These are phyloP conservation scores for Adela reaumurella DNA, from an alignment of 2,888 invertebrate species.

Conservation along the genomic window DNA sequence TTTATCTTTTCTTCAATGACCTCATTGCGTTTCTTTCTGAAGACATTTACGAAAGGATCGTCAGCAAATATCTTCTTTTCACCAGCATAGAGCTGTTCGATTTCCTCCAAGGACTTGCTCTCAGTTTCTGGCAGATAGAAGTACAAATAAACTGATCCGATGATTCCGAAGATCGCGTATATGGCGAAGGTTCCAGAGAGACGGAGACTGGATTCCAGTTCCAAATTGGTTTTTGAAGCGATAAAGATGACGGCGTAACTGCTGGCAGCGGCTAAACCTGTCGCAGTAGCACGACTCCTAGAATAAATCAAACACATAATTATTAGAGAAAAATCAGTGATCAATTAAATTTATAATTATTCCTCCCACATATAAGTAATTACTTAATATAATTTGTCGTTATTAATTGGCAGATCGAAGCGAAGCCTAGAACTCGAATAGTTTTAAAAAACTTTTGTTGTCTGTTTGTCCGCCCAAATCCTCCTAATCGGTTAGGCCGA, in stretches of 20 bases:
- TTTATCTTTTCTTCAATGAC: constrained; percentile 9
- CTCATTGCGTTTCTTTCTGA: constrained; percentile 24
- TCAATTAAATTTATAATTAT: no score
- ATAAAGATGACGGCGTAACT: constrained; percentile 50
- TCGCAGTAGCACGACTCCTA: constrained; percentile 53
- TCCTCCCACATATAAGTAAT: no score
- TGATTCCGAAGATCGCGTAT: constrained; percentile 38
- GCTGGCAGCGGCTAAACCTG: constrained; percentile 48
- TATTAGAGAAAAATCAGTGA: no score
- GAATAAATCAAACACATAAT: no score
- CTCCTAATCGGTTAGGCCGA: no score
- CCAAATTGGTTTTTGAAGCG: constrained; percentile 50
- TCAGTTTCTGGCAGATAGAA: constrained; percentile 56
- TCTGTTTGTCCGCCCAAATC: no score
- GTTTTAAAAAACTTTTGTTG: no score
- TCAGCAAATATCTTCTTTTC: constrained; percentile 34
- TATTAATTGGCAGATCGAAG: no score
- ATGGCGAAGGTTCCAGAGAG: constrained; percentile 49
- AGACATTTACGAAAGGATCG: constrained; percentile 35
- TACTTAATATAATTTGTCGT: no score
- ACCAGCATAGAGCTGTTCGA: constrained; percentile 41
- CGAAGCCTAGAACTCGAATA: no score
- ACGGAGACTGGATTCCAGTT: constrained; percentile 35
- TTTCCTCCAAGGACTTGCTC: constrained; percentile 47
- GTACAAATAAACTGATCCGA: constrained; percentile 48